A percentile compares a stretch with the other conserved stretches of the same genome.
Conservation (phyloP, 2,888 invertebrate species). For the Thalpophila matura region DNA sequence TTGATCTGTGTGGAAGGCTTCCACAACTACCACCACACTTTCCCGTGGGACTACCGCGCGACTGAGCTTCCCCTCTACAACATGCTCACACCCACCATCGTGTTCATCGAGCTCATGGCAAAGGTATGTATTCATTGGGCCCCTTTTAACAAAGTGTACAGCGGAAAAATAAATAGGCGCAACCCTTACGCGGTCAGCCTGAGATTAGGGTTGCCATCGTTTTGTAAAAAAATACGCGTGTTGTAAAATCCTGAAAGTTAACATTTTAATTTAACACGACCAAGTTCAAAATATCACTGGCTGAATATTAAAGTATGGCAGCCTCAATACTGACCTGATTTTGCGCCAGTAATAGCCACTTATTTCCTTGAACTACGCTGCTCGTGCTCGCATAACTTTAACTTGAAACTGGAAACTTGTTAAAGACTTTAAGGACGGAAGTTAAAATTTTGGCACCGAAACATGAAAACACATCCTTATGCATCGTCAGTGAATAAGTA, state of each 20-base stretch:
- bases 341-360: conserved; percentile 48
- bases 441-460: conserved; percentile 47
- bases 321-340: conserved; percentile 28
- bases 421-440: conserved; percentile 42
- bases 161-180: conserved; percentile 42
- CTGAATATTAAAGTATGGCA: conserved; percentile 14
- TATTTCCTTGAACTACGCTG: conserved; percentile 40
- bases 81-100: conserved; percentile 92
- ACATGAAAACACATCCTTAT: conserved; percentile 19
- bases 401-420: conserved; percentile 36
- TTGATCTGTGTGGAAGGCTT: conserved; percentile 94
- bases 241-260: background rate
- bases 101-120: conserved; percentile 93
- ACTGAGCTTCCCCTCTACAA: conserved; percentile 92
- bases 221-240: background rate
- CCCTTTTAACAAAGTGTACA: conserved; percentile 23
- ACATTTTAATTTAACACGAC: background rate
- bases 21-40: conserved; percentile 96
- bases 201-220: conserved; percentile 27
- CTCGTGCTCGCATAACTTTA: conserved; percentile 33
- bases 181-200: conserved; percentile 42
- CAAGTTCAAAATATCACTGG: conserved; percentile 29
- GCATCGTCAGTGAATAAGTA: conserved; percentile 12
- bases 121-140: conserved; percentile 75
- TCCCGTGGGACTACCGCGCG: conserved; percentile 94